Percentiles rank a stretch among this genome's conserved stretches.
These are phyloP conservation scores for Eriocheir sinensis DNA, from an alignment of 1,140 invertebrate genomes.

Conservation along the genomic window DNA sequence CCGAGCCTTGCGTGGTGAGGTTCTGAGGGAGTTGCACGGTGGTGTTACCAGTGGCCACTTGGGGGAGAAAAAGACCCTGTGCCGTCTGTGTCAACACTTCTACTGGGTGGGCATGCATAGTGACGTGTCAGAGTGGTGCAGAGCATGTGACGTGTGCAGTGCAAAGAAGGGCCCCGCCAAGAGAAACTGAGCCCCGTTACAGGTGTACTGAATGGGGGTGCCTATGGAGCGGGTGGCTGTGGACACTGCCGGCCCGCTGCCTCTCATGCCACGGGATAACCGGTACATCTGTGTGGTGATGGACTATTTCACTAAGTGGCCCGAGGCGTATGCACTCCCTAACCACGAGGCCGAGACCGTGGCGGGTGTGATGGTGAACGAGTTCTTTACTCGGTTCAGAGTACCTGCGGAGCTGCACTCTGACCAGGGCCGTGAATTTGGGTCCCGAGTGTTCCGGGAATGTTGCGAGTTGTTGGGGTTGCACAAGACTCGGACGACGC, in stretches of 20 bases:
- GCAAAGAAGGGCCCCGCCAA: background rate
- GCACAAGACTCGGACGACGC: background rate
- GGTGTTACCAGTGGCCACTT: background rate
- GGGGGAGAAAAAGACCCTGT: background rate
- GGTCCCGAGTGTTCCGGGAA: background rate
- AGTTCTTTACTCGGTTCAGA: background rate
- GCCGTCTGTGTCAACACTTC: too few relatives aligned
- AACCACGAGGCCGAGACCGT: background rate
- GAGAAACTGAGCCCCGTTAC: background rate
- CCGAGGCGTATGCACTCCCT: background rate
- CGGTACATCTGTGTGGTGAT: background rate
- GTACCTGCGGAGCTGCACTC: background rate
- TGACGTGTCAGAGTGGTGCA: background rate
- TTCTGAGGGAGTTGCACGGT: background rate
- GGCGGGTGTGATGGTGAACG: background rate
- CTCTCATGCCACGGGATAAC: background rate
- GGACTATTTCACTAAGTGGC: constrained; percentile 33
- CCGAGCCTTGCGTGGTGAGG: too few relatives aligned
- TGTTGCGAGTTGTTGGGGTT: background rate
- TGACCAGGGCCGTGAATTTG: too few relatives aligned
- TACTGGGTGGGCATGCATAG: too few relatives aligned
- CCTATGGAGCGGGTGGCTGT: background rate
- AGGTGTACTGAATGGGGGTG: background rate
- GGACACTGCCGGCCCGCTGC: background rate
- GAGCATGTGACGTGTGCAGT: background rate